Conservation (phyloP, 2,113 vertebrate genomes). For the Myiopsitta monachus region DNA sequence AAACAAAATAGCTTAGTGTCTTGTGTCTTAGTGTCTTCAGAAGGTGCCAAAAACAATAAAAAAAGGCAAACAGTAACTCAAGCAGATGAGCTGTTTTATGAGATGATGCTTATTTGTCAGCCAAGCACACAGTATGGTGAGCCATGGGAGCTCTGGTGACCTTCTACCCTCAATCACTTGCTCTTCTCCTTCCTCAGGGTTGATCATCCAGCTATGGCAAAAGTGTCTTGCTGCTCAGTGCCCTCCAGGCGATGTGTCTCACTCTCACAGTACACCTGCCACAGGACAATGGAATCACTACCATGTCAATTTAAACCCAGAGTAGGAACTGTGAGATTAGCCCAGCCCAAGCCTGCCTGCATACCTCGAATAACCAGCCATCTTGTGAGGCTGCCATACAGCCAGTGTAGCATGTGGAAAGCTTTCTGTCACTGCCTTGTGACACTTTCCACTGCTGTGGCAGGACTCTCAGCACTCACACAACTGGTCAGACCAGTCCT, state of each 20-base stretch:
- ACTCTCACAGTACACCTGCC: fast-evolving
- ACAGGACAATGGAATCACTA: neutral
- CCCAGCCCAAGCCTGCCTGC: neutral
- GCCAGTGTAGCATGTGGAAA: fast-evolving
- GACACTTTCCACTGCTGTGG: neutral
- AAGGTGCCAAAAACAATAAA: neutral
- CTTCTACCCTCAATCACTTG: neutral
- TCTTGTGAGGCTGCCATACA: neutral
- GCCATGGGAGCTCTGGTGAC: neutral
- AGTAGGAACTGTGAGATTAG: neutral
- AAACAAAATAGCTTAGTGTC: neutral
- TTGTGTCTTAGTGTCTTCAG: neutral
- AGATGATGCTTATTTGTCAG: neutral
- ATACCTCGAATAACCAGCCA: neutral
- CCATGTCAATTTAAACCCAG: neutral
- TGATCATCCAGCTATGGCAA: fast-evolving
- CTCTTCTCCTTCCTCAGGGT: neutral
- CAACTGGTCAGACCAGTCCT: neutral
- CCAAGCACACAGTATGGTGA: neutral
- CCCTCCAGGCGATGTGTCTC: no score
- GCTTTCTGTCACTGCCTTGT: neutral
- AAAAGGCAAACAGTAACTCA: neutral
- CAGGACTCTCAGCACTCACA: neutral
- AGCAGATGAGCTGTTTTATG: neutral
- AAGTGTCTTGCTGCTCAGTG: neutral